These are phyloP conservation scores for Zapornia atra DNA, from an alignment of 2,113 vertebrate species.

Conservation along the genomic window DNA sequence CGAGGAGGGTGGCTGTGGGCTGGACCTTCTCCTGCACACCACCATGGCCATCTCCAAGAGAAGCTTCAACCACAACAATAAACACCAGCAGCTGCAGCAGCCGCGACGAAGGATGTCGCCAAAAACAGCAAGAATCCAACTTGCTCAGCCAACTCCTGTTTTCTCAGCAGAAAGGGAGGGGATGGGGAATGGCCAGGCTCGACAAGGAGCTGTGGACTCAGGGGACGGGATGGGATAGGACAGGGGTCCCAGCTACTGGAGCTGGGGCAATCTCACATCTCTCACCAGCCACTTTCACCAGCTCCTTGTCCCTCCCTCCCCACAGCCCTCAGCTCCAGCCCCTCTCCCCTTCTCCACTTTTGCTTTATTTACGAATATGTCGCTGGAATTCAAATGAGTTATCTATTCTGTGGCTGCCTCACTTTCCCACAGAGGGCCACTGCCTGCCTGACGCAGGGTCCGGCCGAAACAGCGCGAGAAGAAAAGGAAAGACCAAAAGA, in stretches of 20 bases:
- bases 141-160: conserved; percentile 45
- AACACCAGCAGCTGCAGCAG: conserved; percentile 71
- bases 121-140: conserved; percentile 33
- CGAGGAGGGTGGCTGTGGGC: not conserved
- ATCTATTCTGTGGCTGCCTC: conserved; percentile 83
- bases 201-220: accelerated
- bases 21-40: not conserved
- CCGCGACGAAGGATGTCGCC: not conserved
- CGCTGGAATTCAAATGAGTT: conserved; percentile 84
- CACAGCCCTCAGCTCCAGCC: not conserved
- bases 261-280: not conserved
- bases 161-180: conserved; percentile 22
- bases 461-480: conserved; percentile 73
- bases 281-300: not conserved
- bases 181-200: not conserved
- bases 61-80: conserved; percentile 54
- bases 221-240: not conserved
- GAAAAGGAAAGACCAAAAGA: conserved; percentile 79
- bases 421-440: conserved; percentile 84
- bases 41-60: conserved; percentile 7
- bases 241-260: not conserved
- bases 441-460: conserved; percentile 77
- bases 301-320: not conserved
- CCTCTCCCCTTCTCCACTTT: conserved; percentile 72
- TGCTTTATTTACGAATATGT: conserved; percentile 84